Evolutionary conservation across 1,140 invertebrate species (phyloP).

Genomic region (Homalodisca vitripennis): DNA sequence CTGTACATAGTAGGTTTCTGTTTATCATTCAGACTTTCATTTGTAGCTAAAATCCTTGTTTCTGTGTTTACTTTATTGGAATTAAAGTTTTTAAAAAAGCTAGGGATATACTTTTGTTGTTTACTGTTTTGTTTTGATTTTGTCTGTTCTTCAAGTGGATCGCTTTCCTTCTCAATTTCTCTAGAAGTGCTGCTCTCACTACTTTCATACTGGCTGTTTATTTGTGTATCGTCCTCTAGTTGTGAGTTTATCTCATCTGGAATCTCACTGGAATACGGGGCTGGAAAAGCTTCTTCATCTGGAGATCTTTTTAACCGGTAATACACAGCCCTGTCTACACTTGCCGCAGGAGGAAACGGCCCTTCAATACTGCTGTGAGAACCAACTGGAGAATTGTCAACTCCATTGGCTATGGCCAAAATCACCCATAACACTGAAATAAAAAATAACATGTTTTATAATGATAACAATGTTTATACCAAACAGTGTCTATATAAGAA

Average conservation of each 20-base stretch:
- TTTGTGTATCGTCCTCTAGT: background rate
- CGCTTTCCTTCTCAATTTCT: background rate
- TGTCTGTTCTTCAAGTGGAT: background rate
- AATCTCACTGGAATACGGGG: background rate
- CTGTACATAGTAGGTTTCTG: background rate
- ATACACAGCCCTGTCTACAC: background rate
- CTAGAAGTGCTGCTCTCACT: background rate
- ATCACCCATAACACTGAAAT: background rate
- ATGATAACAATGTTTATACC: too few relatives aligned
- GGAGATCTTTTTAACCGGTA: background rate
- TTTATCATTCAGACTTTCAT: conserved; percentile 1
- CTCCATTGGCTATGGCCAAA: background rate
- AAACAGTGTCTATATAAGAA: too few relatives aligned
- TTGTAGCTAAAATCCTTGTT: background rate
- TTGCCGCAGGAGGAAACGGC: background rate
- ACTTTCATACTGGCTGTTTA: background rate
- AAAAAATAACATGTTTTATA: background rate
- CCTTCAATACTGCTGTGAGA: background rate
- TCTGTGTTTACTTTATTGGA: background rate
- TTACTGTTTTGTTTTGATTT: background rate
- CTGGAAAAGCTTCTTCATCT: background rate
- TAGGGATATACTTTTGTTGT: conserved; percentile 8
- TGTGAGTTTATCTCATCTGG: background rate
- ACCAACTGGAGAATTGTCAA: background rate
- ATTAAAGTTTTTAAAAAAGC: background rate